These are phyloP conservation scores for Semicossyphus pulcher DNA, from an alignment of 2,113 vertebrate species.

Conservation along the genomic window DNA sequence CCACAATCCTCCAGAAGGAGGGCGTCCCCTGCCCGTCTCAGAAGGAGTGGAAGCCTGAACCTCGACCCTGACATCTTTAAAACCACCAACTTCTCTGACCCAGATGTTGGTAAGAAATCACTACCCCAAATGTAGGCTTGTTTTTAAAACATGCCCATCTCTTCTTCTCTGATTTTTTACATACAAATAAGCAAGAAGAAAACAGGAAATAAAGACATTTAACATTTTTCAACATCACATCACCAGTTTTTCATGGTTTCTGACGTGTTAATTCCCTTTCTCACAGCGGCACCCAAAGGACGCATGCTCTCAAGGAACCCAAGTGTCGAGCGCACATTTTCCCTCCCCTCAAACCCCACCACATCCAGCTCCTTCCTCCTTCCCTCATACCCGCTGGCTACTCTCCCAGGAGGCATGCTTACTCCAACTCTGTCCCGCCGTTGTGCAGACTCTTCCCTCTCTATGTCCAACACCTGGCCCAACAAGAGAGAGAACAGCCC, in stretches of 20 bases:
- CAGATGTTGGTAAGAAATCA: slow-evolving; percentile 85
- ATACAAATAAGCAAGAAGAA: too few species aligned
- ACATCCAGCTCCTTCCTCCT: slow-evolving; percentile 85
- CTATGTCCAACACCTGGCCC: slow-evolving; percentile 93
- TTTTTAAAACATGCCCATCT: too few species aligned
- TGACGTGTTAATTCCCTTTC: slow-evolving; percentile 38
- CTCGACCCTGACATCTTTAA: slow-evolving; percentile 86
- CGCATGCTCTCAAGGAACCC: slow-evolving; percentile 79
- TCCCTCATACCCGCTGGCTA: slow-evolving; percentile 88
- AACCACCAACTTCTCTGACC: slow-evolving; percentile 72
- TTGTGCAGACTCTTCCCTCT: slow-evolving; percentile 77
- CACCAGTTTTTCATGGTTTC: not conserved
- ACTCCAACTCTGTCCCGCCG: slow-evolving; percentile 79
- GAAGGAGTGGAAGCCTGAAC: slow-evolving; percentile 88
- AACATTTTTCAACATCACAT: not conserved
- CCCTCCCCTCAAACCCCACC: slow-evolving; percentile 75
- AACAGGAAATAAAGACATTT: not conserved
- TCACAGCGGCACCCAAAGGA: slow-evolving; percentile 80
- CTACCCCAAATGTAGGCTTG: too few species aligned
- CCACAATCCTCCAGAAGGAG: slow-evolving; percentile 77
- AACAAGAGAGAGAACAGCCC: slow-evolving; percentile 83
- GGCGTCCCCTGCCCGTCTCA: slow-evolving; percentile 72
- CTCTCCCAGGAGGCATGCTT: slow-evolving; percentile 79
- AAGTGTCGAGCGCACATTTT: slow-evolving; percentile 79
- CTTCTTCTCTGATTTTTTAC: not conserved